These are phyloP conservation scores for Acanthosepion esculentum DNA, from an alignment of 2,888 invertebrate species.

Conservation along the genomic window DNA sequence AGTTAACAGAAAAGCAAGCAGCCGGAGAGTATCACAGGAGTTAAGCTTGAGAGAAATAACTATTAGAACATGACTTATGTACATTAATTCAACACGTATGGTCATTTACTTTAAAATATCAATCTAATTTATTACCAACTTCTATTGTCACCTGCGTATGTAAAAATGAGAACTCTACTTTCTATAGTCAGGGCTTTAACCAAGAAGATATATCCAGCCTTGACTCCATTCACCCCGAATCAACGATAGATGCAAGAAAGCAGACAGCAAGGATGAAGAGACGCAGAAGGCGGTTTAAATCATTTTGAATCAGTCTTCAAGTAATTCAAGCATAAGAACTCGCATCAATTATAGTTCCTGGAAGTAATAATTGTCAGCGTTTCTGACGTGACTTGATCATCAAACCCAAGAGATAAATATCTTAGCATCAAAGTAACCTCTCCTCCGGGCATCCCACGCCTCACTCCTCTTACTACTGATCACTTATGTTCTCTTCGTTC, in stretches of 20 bases:
- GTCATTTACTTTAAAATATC: too few relatives aligned
- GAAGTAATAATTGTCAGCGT: slow-evolving; percentile 9
- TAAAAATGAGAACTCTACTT: too few relatives aligned
- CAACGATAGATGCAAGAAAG: background rate
- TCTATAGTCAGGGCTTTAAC: background rate
- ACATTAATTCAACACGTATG: too few relatives aligned
- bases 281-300: slow-evolving; percentile 15
- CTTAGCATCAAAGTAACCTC: background rate
- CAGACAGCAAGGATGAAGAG: background rate
- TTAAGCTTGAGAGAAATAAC: too few relatives aligned
- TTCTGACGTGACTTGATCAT: background rate
- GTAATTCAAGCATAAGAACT: background rate
- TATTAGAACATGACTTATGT: too few relatives aligned
- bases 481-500: background rate
- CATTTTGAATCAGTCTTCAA: background rate
- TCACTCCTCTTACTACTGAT: background rate
- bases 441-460: background rate
- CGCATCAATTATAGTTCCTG: background rate
- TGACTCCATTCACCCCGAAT: background rate
- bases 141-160: too few relatives aligned
- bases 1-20: too few relatives aligned
- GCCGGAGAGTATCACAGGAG: too few relatives aligned
- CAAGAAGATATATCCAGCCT: background rate
- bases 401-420: background rate
- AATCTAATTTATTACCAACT: too few relatives aligned